Base-by-base conservation (phyloP, 1,140 invertebrate genomes). In the Capitella teleta region DNA sequence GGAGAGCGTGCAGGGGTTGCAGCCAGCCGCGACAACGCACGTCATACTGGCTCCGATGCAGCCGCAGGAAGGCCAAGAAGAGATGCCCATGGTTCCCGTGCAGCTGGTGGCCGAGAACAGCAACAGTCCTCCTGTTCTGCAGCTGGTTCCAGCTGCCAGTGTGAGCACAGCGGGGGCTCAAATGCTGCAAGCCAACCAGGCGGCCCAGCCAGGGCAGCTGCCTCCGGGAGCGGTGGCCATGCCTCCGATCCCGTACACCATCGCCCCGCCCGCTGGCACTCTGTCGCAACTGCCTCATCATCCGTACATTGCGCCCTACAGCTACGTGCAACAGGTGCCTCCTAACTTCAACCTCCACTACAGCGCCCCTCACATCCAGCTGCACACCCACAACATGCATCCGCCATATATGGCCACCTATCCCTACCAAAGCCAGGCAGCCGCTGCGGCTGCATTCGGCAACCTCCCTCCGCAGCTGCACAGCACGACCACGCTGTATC, bases 381-480 rank as follows among this genome's bases (percentile, higher is more conserved):
- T 64, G n/a, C 63, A 65, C 51, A 55, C 55, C 23, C 62, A 63
- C 34, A 59, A 55, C 42, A 58, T 66, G 14, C 66, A 67, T 55
- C 61, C 62, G 10, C 56, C 59, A 4, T 69, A 66, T 49, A 57
- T 69, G 6, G 55, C 66, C 8, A 62, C 64, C 42, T 67, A 64
- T 50, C 62, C 64, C 46, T 67, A 64, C 49, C 62, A 63, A 23
- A 59, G 54, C 51, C 61, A 62, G 45, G 44, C 59, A 28, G 37
- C 37, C 19, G 34, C 23, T 38, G 16, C 21, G 10, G 10, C 21
- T n/a, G 56, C 57, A 28, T 64, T 61, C 47, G 53, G 52, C 51
- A 58, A 57, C 54, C 46, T 61, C 41, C 53, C 51, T 34, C 53
- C 58, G 21, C 56, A 54, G 18, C n/a, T n/a, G n/a, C n/a, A n/a